Evolutionary conservation across 1,140 invertebrate species (phyloP).

Genomic region (Acromyrmex echinatior): DNA sequence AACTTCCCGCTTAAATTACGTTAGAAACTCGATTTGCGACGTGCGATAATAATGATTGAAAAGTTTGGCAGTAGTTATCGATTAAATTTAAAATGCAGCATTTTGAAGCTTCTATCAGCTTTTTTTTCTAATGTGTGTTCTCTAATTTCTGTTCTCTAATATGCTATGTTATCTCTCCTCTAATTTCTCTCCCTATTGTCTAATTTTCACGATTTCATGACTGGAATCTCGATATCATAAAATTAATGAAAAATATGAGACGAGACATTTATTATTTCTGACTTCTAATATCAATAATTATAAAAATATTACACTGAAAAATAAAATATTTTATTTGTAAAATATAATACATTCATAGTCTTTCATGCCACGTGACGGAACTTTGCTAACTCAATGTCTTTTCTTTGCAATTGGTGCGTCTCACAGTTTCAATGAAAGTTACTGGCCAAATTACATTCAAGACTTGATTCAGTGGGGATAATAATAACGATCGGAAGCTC

Average conservation of each 20-base stretch:
- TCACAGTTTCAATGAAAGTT: constrained; percentile 29
- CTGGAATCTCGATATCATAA: not conserved
- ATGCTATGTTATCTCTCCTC: no score
- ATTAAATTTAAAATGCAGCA: constrained; percentile 24
- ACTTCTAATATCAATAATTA: not conserved
- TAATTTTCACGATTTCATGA: not conserved
- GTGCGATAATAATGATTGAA: constrained; percentile 61
- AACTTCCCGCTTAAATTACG: constrained; percentile 46
- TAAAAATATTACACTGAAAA: not conserved
- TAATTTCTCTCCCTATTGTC: not conserved
- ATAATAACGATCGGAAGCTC: constrained; percentile 66
- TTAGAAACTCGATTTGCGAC: constrained; percentile 55
- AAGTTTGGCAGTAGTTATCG: constrained; percentile 57
- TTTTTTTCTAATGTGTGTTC: not conserved
- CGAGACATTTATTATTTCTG: not conserved
- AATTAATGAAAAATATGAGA: constrained; percentile 11
- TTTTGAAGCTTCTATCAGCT: constrained; percentile 26
- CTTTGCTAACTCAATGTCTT: constrained; percentile 11
- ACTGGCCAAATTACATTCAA: constrained; percentile 46
- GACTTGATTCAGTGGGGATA: constrained; percentile 39
- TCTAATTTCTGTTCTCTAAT: no score
- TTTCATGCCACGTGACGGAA: not conserved
- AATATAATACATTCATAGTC: not conserved
- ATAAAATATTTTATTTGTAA: not conserved
- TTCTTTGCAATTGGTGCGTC: not conserved